These are phyloP conservation scores for Oscheius sp. DNA, from an alignment of 2,888 invertebrate species.

Conservation along the genomic window DNA sequence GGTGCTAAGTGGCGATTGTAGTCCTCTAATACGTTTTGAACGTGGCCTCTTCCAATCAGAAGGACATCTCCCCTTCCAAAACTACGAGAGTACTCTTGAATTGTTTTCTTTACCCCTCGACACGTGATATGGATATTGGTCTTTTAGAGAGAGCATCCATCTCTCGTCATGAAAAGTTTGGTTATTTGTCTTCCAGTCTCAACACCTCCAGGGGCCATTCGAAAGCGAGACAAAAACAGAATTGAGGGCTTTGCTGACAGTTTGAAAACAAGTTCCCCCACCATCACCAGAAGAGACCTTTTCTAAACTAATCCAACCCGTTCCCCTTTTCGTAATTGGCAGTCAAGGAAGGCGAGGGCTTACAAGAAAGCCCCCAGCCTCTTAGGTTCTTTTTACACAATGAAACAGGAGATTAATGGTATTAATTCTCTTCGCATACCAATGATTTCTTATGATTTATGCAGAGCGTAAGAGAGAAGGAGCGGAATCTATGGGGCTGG, in stretches of 20 bases:
- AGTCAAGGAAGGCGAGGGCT: slow-evolving; percentile 3
- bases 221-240: too few relatives aligned
- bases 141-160: neutral
- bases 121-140: neutral
- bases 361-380: neutral
- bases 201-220: too few relatives aligned
- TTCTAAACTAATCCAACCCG: neutral
- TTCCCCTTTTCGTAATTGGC: neutral
- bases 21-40: slow-evolving; percentile 7
- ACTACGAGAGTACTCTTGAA: neutral
- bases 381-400: neutral
- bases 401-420: slow-evolving; percentile 5
- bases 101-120: neutral
- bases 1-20: slow-evolving; percentile 17
- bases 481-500: too few relatives aligned
- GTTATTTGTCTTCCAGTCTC: too few relatives aligned
- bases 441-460: slow-evolving; percentile 25
- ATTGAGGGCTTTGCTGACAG: too few relatives aligned
- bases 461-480: neutral
- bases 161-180: neutral
- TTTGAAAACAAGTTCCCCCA: too few relatives aligned
- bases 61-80: neutral
- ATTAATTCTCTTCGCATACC: slow-evolving; percentile 11
- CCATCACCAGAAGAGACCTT: too few relatives aligned
- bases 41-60: neutral